phyloP scores from a whole-genome alignment of 2,888 invertebrate species.

The Auanema freiburgensis region DNA sequence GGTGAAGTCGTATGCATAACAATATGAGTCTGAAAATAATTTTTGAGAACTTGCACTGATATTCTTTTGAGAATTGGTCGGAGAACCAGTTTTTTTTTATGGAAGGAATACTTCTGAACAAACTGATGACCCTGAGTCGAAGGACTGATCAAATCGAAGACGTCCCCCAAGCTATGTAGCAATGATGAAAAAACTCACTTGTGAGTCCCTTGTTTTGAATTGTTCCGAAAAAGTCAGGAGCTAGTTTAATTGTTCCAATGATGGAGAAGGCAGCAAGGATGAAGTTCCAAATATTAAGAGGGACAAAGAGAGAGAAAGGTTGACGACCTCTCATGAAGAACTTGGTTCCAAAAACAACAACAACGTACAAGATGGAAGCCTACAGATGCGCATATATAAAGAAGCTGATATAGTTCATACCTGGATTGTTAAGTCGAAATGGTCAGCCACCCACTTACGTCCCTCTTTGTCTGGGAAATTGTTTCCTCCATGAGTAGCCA shows the following conservation, averaged over 20 bases:
- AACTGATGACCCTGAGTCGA: no score
- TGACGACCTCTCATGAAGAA: slow-evolving; percentile 65
- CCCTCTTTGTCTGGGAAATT: slow-evolving; percentile 46
- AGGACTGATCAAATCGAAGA: no score
- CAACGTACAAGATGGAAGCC: slow-evolving; percentile 43
- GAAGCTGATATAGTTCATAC: slow-evolving; percentile 23
- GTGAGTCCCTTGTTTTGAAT: slow-evolving; percentile 42
- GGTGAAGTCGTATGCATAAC: slow-evolving; percentile 43
- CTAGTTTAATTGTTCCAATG: slow-evolving; percentile 41
- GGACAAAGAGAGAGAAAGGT: slow-evolving; percentile 65
- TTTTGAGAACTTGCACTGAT: background rate
- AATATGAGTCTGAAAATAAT: slow-evolving; percentile 46
- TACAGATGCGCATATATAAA: slow-evolving; percentile 7
- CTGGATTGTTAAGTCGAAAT: slow-evolving; percentile 58
- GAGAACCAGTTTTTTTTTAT: slow-evolving; percentile 6
- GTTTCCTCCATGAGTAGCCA: slow-evolving; percentile 39
- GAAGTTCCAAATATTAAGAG: slow-evolving; percentile 66
- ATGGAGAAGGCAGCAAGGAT: slow-evolving; percentile 66
- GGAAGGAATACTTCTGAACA: background rate
- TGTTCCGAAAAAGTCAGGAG: slow-evolving; percentile 43
- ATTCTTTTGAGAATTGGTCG: background rate
- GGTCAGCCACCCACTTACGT: slow-evolving; percentile 44
- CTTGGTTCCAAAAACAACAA: slow-evolving; percentile 65
- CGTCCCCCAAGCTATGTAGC: no score
- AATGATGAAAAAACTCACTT: slow-evolving; percentile 25